Evolutionary conservation across 2,113 vertebrate species (phyloP).

Genomic region (Urocynchramus pylzowi): DNA sequence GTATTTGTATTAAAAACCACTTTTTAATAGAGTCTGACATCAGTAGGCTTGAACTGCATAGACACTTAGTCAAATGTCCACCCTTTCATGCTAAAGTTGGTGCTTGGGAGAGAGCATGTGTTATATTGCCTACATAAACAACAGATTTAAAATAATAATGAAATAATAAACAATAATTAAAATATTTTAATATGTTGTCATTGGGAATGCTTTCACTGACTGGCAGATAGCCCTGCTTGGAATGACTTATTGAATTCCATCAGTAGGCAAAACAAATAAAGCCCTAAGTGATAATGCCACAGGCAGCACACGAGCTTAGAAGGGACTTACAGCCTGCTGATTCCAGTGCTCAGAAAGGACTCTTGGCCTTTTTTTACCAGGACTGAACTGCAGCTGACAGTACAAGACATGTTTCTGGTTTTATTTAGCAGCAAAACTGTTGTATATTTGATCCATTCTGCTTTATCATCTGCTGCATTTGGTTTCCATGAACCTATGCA

Average conservation of each 20-base stretch:
- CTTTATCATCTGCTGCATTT: background rate
- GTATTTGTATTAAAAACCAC: background rate
- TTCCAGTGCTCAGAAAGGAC: background rate
- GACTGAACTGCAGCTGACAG: background rate
- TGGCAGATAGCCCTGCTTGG: background rate
- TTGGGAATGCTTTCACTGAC: background rate
- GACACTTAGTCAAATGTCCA: background rate
- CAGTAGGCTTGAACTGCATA: background rate
- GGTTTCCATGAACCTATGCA: background rate
- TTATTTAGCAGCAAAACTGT: background rate
- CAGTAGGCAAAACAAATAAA: background rate
- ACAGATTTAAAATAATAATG: background rate
- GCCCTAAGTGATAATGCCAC: background rate
- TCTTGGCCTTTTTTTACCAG: background rate
- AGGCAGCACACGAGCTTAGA: background rate
- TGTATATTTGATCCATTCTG: background rate
- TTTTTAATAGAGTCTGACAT: background rate
- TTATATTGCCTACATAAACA: background rate
- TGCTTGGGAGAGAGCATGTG: background rate
- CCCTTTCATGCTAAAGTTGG: background rate
- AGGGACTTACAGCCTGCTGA: background rate
- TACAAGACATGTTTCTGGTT: background rate
- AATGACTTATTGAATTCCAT: background rate
- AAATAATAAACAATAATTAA: background rate
- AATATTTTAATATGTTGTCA: background rate